phyloP scores from a whole-genome alignment of 2,113 vertebrate genomes.

The Eulacestoma nigropectus region DNA sequence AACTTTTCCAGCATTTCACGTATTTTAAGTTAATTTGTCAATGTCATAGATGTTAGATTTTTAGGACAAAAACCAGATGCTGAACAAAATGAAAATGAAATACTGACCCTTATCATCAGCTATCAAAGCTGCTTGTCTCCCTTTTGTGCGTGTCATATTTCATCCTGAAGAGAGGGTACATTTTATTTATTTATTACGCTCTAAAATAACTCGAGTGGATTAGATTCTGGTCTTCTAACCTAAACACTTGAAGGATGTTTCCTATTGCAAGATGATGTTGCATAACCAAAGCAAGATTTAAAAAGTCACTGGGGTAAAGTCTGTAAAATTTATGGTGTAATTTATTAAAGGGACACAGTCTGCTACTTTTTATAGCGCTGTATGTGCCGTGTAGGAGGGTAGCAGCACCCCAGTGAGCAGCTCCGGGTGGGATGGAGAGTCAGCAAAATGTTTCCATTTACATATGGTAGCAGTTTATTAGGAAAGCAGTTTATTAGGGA shows the following conservation, averaged over 20 bases:
- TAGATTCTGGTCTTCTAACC: slow-evolving; percentile 15
- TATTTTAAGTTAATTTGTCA: neutral
- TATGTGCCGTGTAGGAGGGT: neutral
- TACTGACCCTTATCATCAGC: slow-evolving; percentile 19
- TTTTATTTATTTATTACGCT: slow-evolving; percentile 47
- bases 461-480: slow-evolving; percentile 46
- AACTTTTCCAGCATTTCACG: neutral
- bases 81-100: slow-evolving; percentile 29
- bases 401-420: neutral
- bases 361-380: neutral
- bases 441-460: neutral
- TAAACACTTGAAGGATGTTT: slow-evolving; percentile 45
- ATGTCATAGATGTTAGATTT: neutral
- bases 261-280: slow-evolving; percentile 44
- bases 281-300: neutral
- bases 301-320: slow-evolving; percentile 23
- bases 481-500: slow-evolving; percentile 34
- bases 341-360: slow-evolving; percentile 50
- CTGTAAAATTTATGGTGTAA: slow-evolving; percentile 50
- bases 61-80: slow-evolving; percentile 15
- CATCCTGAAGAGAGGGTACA: neutral
- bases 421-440: neutral
- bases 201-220: slow-evolving; percentile 15
- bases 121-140: slow-evolving; percentile 33
- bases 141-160: neutral